A percentile compares a stretch with the other conserved stretches of the same genome.
phyloP scores from a whole-genome alignment of 2,113 vertebrate species.

The Trachemys scripta region DNA sequence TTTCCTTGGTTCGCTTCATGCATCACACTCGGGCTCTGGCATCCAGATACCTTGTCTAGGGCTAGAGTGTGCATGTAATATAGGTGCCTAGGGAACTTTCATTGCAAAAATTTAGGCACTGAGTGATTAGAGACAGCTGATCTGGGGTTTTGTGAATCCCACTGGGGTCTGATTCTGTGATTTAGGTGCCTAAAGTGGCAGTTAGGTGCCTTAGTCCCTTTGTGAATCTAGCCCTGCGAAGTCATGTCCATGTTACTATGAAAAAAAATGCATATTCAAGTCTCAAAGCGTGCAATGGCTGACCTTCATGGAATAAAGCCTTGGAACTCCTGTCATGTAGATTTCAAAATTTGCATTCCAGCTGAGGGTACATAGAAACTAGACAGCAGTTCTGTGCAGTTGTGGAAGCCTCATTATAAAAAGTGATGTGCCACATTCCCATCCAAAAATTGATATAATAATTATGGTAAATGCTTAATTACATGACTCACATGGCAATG shows the following conservation, averaged over 20 bases:
- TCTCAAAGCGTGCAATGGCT: rapidly evolving
- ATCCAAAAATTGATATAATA: background rate
- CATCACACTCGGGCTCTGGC: too few relatives aligned
- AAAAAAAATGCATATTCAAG: constrained; percentile 4
- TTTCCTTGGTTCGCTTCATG: too few relatives aligned
- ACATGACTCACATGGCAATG: background rate
- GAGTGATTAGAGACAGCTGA: too few relatives aligned
- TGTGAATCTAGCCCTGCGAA: background rate
- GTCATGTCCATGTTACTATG: background rate
- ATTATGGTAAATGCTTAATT: constrained; percentile 8
- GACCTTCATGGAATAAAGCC: background rate
- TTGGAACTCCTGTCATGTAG: background rate
- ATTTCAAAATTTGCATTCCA: rapidly evolving
- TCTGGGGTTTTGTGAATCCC: too few relatives aligned
- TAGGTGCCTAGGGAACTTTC: too few relatives aligned
- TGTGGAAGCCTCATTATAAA: background rate
- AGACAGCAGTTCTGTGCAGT: background rate
- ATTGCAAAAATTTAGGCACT: too few relatives aligned
- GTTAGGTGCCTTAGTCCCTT: background rate
- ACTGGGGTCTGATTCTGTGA: too few relatives aligned
- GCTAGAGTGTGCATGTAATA: too few relatives aligned
- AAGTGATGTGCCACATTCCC: background rate
- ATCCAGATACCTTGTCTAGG: too few relatives aligned
- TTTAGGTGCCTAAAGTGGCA: too few relatives aligned
- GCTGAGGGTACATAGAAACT: background rate